Percentiles rank a stretch among this genome's conserved stretches.
phyloP scores from a whole-genome alignment of 2,113 vertebrate species.

The Lagenorhynchus albirostris region DNA sequence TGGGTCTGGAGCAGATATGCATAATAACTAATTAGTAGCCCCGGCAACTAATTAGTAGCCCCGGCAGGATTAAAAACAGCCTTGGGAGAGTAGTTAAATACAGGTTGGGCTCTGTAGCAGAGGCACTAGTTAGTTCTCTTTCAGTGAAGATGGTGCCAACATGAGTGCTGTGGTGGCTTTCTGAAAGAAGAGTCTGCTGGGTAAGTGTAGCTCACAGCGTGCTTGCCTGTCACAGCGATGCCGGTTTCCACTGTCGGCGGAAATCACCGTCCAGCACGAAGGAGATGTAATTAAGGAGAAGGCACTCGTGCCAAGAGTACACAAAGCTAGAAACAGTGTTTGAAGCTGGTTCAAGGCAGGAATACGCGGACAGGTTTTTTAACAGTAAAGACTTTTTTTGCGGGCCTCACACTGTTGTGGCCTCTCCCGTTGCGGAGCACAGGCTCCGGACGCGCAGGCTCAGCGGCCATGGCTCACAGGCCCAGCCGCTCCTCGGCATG shows the following conservation, averaged over 20 bases:
- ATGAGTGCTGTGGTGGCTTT: accelerated
- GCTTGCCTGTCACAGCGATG: neutral
- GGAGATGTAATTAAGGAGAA: neutral
- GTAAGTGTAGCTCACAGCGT: neutral
- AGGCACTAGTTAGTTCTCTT: neutral
- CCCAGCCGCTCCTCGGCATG: too few species aligned
- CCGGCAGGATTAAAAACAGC: slow-evolving; percentile 45
- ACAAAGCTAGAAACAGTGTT: neutral
- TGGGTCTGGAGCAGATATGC: slow-evolving; percentile 68
- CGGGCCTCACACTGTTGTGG: too few species aligned
- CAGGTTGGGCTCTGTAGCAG: neutral
- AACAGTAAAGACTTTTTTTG: neutral
- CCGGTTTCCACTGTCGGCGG: accelerated
- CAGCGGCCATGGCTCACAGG: too few species aligned
- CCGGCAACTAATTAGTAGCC: slow-evolving; percentile 14
- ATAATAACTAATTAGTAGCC: slow-evolving; percentile 35
- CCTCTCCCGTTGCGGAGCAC: too few species aligned
- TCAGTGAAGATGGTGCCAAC: neutral
- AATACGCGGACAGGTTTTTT: neutral
- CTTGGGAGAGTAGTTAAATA: slow-evolving; percentile 47
- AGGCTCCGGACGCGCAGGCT: too few species aligned
- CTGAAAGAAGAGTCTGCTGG: neutral
- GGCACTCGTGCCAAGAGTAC: slow-evolving; percentile 1
- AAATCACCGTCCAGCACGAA: neutral
- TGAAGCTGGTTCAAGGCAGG: neutral